Base-by-base conservation (phyloP, 2,113 vertebrate genomes). In the Atractosteus spatula region DNA sequence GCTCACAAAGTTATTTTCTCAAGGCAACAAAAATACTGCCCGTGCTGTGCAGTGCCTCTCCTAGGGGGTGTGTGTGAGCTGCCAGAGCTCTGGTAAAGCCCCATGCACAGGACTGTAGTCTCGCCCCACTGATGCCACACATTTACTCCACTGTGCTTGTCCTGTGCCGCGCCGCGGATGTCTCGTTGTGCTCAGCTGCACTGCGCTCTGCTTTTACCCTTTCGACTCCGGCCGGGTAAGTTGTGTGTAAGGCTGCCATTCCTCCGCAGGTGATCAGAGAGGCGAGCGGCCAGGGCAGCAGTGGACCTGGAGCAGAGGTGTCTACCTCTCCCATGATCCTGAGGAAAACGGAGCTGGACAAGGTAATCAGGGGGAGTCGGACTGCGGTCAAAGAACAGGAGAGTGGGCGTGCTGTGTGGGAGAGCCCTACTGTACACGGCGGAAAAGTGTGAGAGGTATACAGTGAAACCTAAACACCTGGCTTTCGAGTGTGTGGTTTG, bases 321-420 rank as follows among this genome's bases (percentile, higher is more conserved):
- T 92, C 95, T 55, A 89, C 89, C 0, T 98, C 97, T 55, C 96
- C 96, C 0, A 90, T 92, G 59, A 87, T 96, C 81, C 91, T 89
- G 0, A 93, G 93, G 84, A 99, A 94, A 83, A 65, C 91, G 84
- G 96, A 98, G 69, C 80, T 94, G 69, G 96, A 98, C 77, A 98
- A 99, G 95, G 97, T 99, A 83, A 77, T 62, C 70, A 14, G 45
- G 3, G n/a, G n/a, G n/a, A n/a, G n/a, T n/a, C n/a, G 73, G 47
- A 51, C 47, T 29, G 29, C 29, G 29, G 29, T 29, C 29, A 29
- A 29, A 29, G 29, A 29, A 29, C 29, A 29, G 29, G 29, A 29
- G 29, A 29, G 29, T 29, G 29, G 29, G 29, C 29, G 29, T 29
- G 11, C 43, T 13, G 11, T 66, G 63, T 64, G 11, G 41, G 10